Base-by-base conservation (phyloP, 2,888 invertebrate genomes). In the Phengaris alcon region DNA sequence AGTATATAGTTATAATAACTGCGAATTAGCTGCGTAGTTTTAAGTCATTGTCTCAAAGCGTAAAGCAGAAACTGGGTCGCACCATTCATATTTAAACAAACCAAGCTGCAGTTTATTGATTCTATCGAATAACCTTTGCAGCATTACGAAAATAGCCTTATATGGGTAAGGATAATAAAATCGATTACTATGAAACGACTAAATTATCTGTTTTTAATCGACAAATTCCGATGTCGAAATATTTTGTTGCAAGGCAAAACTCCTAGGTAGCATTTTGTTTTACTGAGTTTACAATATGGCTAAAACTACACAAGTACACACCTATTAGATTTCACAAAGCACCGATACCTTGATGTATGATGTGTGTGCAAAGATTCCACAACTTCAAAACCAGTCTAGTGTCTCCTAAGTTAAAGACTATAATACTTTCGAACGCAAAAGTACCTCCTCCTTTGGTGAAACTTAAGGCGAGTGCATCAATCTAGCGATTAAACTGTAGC, bases 61-160 rank as follows among this genome's bases (percentile, higher is more conserved):
- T 12, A 0, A 6, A 46, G 44, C 46, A 22, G 8, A 35, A 72
- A 52, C 52, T 72, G 35, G 54, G 72, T 72, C 72, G 15, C 48
- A 52, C 51, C 70, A 12, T 51, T 70, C 48, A 51, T 70, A 70
- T 52, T 52, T 72, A 54, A 72, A 72, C 35, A 54, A 13, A 22
- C 52, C 22, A 13, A 72, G 22, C 35, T 35, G 35, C 52, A 52
- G 15, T 51, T 2, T 54, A 72, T 52, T 12, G 52, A 72, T 72
- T 72, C 15, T 22, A 51, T 6, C n/a, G n/a, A 69, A 46, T 69
- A 70, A 72, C 72, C 72, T 72, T 72, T 35, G 51, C 10, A 51
- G 12, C 12, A 72, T 72, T 54, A 72, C 52, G 52, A 72, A 72
- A 72, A 54, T 35, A 52, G 72, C 51, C 72, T 22, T 52, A 72